A percentile compares a stretch with the other conserved stretches of the same genome.
Evolutionary conservation across 2,888 invertebrate genomes (phyloP).

Genomic region (Heteropelma amictum): DNA sequence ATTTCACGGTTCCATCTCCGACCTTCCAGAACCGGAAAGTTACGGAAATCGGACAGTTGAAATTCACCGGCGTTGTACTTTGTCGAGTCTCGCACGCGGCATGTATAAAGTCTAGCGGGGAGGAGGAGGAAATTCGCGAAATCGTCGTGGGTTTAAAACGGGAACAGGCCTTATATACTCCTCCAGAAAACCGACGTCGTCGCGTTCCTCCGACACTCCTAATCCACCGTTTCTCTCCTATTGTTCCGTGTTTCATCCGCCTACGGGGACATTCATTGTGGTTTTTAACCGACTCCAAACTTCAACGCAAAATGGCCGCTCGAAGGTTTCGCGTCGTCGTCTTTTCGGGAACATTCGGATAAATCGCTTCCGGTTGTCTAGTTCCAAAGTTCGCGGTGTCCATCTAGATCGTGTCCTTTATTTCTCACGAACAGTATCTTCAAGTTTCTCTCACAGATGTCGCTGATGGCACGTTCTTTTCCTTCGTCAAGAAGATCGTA

Average conservation of each 20-base stretch:
- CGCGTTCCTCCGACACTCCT: conserved; percentile 1
- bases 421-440: too few species aligned
- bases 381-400: too few species aligned
- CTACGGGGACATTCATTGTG: conserved; percentile 3
- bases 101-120: background rate
- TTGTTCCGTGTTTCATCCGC: background rate
- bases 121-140: conserved; percentile 34
- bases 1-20: conserved; percentile 30
- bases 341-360: too few species aligned
- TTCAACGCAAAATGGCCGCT: too few species aligned
- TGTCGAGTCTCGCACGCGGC: conserved; percentile 1
- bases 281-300: background rate
- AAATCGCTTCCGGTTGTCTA: too few species aligned
- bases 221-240: conserved; percentile 18
- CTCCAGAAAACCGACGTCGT: background rate
- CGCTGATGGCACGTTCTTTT: too few species aligned
- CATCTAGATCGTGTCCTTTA: too few species aligned
- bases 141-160: too few species aligned
- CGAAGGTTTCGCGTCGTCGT: too few species aligned
- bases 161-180: too few species aligned
- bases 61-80: conserved; percentile 28
- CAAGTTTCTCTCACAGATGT: too few species aligned
- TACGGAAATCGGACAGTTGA: conserved; percentile 64
- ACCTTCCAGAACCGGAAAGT: conserved; percentile 58
- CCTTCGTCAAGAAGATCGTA: too few species aligned